Conservation (phyloP, 1,140 invertebrate species). For the Macrobrachium nipponense region DNA sequence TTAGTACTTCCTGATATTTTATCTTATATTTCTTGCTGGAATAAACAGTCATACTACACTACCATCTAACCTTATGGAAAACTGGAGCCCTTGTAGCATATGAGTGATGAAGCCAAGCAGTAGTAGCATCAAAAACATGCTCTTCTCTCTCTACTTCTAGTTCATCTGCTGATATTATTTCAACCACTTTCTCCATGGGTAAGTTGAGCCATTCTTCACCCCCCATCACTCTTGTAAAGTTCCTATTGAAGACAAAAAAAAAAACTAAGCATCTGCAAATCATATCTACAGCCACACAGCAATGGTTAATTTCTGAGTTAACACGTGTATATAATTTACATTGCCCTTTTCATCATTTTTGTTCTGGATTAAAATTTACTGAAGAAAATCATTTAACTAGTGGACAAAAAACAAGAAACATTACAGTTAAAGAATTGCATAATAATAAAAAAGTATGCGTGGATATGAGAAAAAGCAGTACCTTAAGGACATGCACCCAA, state of each 20-base stretch:
- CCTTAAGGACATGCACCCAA: too few species aligned
- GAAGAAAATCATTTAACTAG: too few species aligned
- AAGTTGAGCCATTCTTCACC: slow-evolving; percentile 66
- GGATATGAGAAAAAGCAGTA: too few species aligned
- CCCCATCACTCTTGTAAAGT: slow-evolving; percentile 43
- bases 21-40: too few species aligned
- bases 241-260: slow-evolving; percentile 16
- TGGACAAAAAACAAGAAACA: too few species aligned
- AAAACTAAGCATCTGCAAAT: background rate
- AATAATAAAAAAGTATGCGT: too few species aligned
- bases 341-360: too few species aligned
- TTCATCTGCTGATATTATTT: slow-evolving; percentile 72
- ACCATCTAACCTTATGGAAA: slow-evolving; percentile 52
- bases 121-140: slow-evolving; percentile 72
- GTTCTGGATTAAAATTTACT: too few species aligned
- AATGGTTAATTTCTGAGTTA: background rate
- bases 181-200: slow-evolving; percentile 70
- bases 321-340: too few species aligned
- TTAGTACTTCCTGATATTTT: too few species aligned
- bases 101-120: slow-evolving; percentile 72
- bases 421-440: too few species aligned
- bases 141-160: slow-evolving; percentile 74
- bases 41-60: background rate
- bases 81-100: slow-evolving; percentile 65
- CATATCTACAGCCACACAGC: background rate